A percentile compares a stretch with the other conserved stretches of the same genome.
These are phyloP conservation scores for Dendrolimus kikuchii DNA, from an alignment of 1,140 invertebrate genomes.

Conservation along the genomic window DNA sequence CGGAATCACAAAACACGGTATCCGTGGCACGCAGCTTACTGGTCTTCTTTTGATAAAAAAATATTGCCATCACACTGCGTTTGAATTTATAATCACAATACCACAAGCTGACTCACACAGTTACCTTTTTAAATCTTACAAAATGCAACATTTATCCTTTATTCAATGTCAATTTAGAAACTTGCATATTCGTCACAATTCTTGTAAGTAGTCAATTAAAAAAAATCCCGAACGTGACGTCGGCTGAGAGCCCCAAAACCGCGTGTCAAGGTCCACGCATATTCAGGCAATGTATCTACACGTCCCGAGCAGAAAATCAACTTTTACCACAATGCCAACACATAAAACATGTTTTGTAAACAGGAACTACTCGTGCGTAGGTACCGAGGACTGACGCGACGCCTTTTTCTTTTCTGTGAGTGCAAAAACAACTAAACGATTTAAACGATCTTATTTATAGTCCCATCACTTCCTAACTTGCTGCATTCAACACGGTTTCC, in stretches of 20 bases:
- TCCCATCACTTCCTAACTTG: neutral
- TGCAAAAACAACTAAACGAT: slow-evolving; percentile 10
- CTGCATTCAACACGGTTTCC: neutral
- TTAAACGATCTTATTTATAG: slow-evolving; percentile 10
- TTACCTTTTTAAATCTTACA: neutral
- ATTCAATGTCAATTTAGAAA: no score
- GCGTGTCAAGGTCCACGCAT: slow-evolving; percentile 31
- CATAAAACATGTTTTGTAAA: slow-evolving; percentile 63
- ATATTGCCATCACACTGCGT: slow-evolving; percentile 19
- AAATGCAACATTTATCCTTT: neutral
- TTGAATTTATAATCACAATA: slow-evolving; percentile 13
- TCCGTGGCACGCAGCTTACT: slow-evolving; percentile 21
- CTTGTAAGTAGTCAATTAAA: neutral
- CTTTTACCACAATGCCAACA: slow-evolving; percentile 57
- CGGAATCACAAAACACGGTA: slow-evolving; percentile 14
- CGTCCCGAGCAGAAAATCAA: slow-evolving; percentile 60
- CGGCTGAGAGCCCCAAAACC: slow-evolving; percentile 9
- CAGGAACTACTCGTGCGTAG: slow-evolving; percentile 48
- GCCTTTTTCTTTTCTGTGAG: slow-evolving; percentile 10
- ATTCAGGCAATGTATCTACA: slow-evolving; percentile 39
- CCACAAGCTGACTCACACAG: slow-evolving; percentile 4
- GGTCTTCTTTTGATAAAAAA: slow-evolving; percentile 24
- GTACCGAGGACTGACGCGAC: slow-evolving; percentile 10
- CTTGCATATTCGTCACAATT: no score
- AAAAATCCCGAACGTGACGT: neutral